Conservation (phyloP, 2,888 invertebrate species). For the Heteropelma amictum region DNA sequence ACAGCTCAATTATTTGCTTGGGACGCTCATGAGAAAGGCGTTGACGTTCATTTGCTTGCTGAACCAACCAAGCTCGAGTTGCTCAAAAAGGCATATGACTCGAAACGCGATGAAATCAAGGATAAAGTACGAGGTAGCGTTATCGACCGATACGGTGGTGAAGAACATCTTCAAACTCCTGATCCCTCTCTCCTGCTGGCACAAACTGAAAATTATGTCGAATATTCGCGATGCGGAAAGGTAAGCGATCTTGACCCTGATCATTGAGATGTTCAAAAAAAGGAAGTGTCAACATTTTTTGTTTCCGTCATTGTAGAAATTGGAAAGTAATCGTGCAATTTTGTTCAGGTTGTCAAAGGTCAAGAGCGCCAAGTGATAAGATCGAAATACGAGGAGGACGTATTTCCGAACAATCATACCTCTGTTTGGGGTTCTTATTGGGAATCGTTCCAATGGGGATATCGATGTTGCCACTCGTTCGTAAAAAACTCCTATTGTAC, state of each 20-base stretch:
- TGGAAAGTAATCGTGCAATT: too few species aligned
- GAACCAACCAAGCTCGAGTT: conserved; percentile 98
- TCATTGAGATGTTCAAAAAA: conserved; percentile 14
- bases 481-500: conserved; percentile 94
- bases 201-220: conserved; percentile 97
- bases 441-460: conserved; percentile 96
- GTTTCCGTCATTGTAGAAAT: too few species aligned
- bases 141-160: conserved; percentile 96
- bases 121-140: conserved; percentile 90
- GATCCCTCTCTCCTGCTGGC: conserved; percentile 93
- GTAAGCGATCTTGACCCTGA: conserved; percentile 74
- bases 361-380: conserved; percentile 92
- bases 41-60: conserved; percentile 96
- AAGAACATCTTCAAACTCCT: conserved; percentile 92
- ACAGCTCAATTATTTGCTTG: conserved; percentile 97
- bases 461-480: conserved; percentile 95
- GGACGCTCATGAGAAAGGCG: conserved; percentile 96
- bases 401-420: conserved; percentile 94
- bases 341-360: conserved; percentile 85
- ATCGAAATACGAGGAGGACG: conserved; percentile 96
- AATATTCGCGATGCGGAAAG: conserved; percentile 96
- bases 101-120: conserved; percentile 94
- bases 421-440: conserved; percentile 98
- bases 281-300: too few species aligned
- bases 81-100: conserved; percentile 92